phyloP scores from a whole-genome alignment of 2,888 invertebrate species.

The Cryptus armator region DNA sequence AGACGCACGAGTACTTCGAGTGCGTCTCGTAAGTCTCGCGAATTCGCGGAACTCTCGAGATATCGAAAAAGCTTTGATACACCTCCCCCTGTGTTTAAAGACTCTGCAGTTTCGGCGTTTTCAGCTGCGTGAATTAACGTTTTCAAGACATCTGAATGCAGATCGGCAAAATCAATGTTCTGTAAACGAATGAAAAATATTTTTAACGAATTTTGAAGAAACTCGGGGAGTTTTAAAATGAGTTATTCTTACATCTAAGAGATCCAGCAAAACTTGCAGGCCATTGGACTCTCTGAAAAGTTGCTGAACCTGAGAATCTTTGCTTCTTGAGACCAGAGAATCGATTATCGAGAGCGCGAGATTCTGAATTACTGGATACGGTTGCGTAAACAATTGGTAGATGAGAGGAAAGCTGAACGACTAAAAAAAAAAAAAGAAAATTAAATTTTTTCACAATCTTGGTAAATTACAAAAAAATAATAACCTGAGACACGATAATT shows the following conservation, averaged over 20 bases:
- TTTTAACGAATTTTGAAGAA: slow-evolving; percentile 18
- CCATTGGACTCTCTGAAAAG: slow-evolving; percentile 86
- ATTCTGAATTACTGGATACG: slow-evolving; percentile 86
- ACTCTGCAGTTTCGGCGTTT: slow-evolving; percentile 74
- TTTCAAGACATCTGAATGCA: slow-evolving; percentile 73
- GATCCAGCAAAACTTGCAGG: slow-evolving; percentile 85
- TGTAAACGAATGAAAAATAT: slow-evolving; percentile 58
- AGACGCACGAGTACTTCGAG: slow-evolving; percentile 75
- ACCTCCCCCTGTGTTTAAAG: slow-evolving; percentile 69
- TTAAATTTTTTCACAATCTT: background rate
- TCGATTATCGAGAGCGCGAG: slow-evolving; percentile 86
- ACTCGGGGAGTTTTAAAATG: background rate
- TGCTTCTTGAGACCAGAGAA: slow-evolving; percentile 84
- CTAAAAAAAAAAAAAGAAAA: slow-evolving; percentile 72
- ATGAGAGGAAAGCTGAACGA: slow-evolving; percentile 86
- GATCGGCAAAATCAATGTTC: slow-evolving; percentile 76
- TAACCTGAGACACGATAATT: slow-evolving; percentile 79
- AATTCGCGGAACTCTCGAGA: slow-evolving; percentile 67
- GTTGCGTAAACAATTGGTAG: slow-evolving; percentile 86
- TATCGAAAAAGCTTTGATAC: slow-evolving; percentile 74
- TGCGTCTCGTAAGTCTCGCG: slow-evolving; percentile 67
- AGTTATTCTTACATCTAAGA: slow-evolving; percentile 85
- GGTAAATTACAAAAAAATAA: background rate
- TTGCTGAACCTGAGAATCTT: slow-evolving; percentile 86
- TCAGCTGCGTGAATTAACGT: slow-evolving; percentile 72